phyloP scores from a whole-genome alignment of 2,888 invertebrate genomes.

The Thalpophila matura region DNA sequence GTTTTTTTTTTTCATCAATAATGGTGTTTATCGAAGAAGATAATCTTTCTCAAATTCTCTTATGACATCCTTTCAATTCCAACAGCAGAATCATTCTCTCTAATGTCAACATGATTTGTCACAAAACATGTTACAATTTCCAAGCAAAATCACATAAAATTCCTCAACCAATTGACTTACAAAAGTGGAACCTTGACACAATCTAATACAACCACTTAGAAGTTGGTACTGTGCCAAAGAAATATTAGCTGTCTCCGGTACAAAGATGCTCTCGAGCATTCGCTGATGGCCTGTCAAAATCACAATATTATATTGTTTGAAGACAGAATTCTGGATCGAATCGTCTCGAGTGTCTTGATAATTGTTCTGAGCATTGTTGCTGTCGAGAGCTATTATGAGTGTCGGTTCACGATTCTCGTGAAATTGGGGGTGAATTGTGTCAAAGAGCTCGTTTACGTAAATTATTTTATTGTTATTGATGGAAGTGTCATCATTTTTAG shows the following conservation, averaged over 20 bases:
- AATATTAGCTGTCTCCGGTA: conserved; percentile 53
- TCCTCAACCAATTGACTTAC: conserved; percentile 34
- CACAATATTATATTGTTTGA: conserved; percentile 53
- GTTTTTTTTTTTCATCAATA: no score
- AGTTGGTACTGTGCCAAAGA: conserved; percentile 60
- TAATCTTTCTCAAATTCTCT: background rate
- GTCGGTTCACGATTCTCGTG: background rate
- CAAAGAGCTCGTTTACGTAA: background rate
- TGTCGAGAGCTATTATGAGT: background rate
- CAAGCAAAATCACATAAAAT: conserved; percentile 7
- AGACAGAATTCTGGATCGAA: conserved; percentile 26
- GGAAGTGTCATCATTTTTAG: no score
- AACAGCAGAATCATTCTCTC: background rate
- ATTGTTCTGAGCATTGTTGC: conserved; percentile 35
- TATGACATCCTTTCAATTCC: background rate
- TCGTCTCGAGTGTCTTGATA: conserved; percentile 20
- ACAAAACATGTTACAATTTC: conserved; percentile 6
- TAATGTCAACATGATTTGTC: background rate
- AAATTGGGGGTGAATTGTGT: background rate
- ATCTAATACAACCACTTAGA: conserved; percentile 48
- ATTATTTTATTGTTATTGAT: no score
- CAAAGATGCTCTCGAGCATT: conserved; percentile 36
- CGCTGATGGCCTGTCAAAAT: conserved; percentile 43
- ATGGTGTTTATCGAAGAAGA: background rate
- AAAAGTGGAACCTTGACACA: conserved; percentile 62